These are phyloP conservation scores for Eclectus roratus DNA, from an alignment of 2,113 vertebrate species.

Conservation along the genomic window DNA sequence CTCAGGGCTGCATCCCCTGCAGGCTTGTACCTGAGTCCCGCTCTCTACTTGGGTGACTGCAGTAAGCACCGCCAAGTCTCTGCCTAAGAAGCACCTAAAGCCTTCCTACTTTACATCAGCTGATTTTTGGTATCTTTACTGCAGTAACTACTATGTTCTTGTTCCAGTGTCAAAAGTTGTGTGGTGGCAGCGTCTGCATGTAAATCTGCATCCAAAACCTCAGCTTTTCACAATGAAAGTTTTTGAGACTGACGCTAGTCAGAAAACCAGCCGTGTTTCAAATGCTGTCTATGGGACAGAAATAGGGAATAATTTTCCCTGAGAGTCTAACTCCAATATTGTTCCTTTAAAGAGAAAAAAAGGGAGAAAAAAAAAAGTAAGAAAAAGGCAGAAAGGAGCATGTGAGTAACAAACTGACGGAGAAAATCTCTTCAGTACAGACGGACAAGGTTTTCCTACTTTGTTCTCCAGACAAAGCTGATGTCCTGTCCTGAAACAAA, in stretches of 20 bases:
- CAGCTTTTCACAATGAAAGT: background rate
- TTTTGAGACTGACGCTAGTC: background rate
- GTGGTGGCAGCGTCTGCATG: background rate
- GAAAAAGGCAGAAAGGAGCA: background rate
- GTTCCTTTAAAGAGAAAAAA: background rate
- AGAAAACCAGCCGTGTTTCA: background rate
- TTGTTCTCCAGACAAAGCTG: background rate
- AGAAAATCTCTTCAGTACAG: background rate
- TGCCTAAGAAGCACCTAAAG: background rate
- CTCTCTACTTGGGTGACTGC: background rate
- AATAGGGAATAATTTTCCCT: background rate
- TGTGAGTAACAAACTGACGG: background rate
- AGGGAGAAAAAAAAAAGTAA: background rate
- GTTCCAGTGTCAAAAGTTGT: background rate
- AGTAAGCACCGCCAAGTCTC: background rate
- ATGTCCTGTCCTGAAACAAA: background rate
- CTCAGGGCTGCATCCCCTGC: background rate
- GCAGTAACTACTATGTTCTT: background rate
- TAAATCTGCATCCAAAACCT: background rate
- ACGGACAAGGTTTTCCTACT: background rate
- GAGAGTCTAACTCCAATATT: background rate
- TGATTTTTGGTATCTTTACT: background rate
- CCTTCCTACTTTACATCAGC: background rate
- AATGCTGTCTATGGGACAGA: background rate
- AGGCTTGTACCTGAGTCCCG: rapidly evolving